Base-by-base conservation (phyloP, 1,140 invertebrate genomes). In the Micrasema minimum region DNA sequence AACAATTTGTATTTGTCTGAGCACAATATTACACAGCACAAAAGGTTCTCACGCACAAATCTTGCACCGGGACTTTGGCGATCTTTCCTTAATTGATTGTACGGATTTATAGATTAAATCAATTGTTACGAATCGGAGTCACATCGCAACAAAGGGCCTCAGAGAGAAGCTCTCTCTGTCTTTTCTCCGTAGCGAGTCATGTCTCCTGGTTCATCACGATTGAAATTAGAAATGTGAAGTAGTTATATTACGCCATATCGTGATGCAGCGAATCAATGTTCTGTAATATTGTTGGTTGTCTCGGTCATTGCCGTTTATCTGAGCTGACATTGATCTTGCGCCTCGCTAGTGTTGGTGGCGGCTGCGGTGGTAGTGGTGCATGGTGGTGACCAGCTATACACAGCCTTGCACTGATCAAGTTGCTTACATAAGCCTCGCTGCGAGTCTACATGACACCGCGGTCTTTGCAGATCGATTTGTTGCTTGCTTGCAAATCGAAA, bases 141-240 rank as follows among this genome's bases (percentile, higher is more conserved):
- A 23, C 12, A 16, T 41, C 55, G 7, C 16, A 26, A 64, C 59
- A 64, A 64, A 64, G 59, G 59, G 43, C 18, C 59, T 10, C 20
- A 16, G 55, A 35, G n/a, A 59, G 26, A 31, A 31, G 55, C 9
- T 22, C 35, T 11, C 14, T 7, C 37, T 31, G 53, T 7, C 31
- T 31, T 12, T 64, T 64, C 61, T 9, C 50, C 37, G 41, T 22
- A 57, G 41, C 37, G 41, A 71, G 23, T 66, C 69, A 71, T 66
- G 69, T 71, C 69, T 57, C 45, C 41, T 50, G 48, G 23, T 31
- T 18, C 16, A 66, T 71, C 69, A 71, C 69, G 69, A 71, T 71
- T 38, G 53, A 45, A 66, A 37, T 61, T 51, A 37, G 67, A 73
- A n/a, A 73, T 73, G 62, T 61, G 37, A 65, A 35, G 43, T 71